Percentiles rank a stretch among this genome's conserved stretches.
phyloP scores from a whole-genome alignment of 2,888 invertebrate genomes.

The Helicoverpa assulta region DNA sequence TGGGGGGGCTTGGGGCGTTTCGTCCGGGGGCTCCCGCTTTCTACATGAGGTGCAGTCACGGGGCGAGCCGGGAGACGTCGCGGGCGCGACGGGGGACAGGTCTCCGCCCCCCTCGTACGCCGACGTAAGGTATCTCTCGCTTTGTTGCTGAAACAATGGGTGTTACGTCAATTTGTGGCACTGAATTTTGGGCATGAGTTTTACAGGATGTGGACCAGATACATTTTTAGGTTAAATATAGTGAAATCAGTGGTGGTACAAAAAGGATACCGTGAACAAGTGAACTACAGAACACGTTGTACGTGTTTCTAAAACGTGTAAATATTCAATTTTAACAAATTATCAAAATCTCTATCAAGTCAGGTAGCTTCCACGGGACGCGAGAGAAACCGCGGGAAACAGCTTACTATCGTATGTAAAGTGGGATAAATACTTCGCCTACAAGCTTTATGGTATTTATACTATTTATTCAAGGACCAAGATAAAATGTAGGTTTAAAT shows the following conservation, averaged over 20 bases:
- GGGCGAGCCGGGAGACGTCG: conserved; percentile 91
- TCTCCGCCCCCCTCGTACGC: conserved; percentile 93
- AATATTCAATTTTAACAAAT: too few relatives aligned
- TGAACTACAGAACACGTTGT: too few relatives aligned
- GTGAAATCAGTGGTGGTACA: too few relatives aligned
- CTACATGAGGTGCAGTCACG: conserved; percentile 91
- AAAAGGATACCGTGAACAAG: too few relatives aligned
- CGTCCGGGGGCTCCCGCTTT: conserved; percentile 89
- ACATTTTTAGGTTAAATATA: too few relatives aligned
- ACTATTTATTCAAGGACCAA: conserved; percentile 20
- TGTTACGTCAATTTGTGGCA: conserved; percentile 52
- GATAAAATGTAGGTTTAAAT: conserved; percentile 40
- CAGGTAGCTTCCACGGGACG: too few relatives aligned
- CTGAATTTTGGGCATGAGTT: background rate
- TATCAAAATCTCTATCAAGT: too few relatives aligned
- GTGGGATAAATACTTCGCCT: conserved; percentile 8
- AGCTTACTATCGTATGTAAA: background rate
- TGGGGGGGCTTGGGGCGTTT: conserved; percentile 82
- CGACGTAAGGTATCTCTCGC: conserved; percentile 92
- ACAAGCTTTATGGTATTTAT: conserved; percentile 13
- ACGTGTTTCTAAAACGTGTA: too few relatives aligned
- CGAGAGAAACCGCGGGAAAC: too few relatives aligned
- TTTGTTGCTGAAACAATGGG: conserved; percentile 91
- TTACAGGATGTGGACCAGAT: too few relatives aligned
- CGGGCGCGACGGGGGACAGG: conserved; percentile 93